Evolutionary conservation across 2,113 vertebrate species (phyloP).

Genomic region (Pagrus major): DNA sequence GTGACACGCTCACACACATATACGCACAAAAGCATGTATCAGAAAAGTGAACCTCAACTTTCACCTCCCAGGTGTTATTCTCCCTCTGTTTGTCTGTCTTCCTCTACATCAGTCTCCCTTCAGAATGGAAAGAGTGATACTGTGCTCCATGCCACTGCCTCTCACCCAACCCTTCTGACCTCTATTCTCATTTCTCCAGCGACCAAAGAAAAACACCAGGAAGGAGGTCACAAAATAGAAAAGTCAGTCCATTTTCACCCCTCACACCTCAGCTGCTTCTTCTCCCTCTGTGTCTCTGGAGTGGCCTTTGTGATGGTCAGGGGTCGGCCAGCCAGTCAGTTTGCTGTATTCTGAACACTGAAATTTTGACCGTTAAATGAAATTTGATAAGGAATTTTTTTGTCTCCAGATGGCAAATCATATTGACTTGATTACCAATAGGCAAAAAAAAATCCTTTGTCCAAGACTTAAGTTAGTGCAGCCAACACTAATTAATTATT

Average conservation of each 20-base stretch:
- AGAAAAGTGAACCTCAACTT: constrained; percentile 7
- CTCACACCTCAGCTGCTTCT: not conserved
- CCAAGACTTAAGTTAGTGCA: not conserved
- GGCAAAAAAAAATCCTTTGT: not conserved
- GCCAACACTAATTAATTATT: not conserved
- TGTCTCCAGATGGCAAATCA: not conserved
- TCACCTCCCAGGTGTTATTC: constrained; percentile 43
- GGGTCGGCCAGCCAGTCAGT: not conserved
- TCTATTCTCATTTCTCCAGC: not conserved
- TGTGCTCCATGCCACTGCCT: not conserved
- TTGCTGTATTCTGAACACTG: not conserved
- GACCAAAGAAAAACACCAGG: constrained; percentile 19
- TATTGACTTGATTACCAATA: not conserved
- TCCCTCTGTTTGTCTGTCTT: constrained; percentile 26
- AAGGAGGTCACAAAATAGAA: constrained; percentile 31
- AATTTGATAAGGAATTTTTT: not conserved
- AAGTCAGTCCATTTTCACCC: constrained; percentile 25
- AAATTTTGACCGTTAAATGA: not conserved
- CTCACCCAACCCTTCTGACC: constrained; percentile 21
- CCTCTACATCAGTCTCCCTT: not conserved
- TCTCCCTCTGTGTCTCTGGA: not conserved
- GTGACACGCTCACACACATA: not conserved
- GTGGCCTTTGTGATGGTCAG: not conserved
- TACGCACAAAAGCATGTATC: not conserved
- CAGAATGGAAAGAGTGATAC: not conserved